phyloP scores from a whole-genome alignment of 2,113 vertebrate species.

The Rattus rattus region DNA sequence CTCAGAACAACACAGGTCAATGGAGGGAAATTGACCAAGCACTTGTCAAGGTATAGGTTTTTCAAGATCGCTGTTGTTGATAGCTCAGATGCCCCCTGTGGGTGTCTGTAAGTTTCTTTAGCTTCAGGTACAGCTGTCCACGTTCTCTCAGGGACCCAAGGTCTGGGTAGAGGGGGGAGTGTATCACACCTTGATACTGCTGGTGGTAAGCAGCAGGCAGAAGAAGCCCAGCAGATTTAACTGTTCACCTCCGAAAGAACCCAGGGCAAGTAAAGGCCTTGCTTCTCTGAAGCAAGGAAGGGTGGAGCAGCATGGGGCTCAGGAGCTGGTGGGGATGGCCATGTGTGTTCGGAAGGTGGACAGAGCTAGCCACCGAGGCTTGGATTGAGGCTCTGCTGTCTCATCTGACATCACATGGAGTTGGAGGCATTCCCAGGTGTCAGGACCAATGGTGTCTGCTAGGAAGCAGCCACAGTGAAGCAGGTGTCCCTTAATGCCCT shows the following conservation, averaged over 20 bases:
- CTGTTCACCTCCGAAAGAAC: background rate
- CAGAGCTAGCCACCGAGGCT: background rate
- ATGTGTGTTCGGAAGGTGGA: background rate
- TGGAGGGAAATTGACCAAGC: background rate
- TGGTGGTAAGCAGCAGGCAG: background rate
- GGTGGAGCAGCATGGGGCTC: background rate
- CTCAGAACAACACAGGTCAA: background rate
- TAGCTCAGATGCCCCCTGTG: background rate
- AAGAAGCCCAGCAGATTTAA: background rate
- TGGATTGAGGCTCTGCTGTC: background rate
- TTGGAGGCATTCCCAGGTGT: background rate
- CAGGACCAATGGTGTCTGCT: background rate
- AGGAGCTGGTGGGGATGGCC: background rate
- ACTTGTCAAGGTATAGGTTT: constrained; percentile 19
- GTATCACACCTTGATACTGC: background rate
- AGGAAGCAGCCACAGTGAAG: background rate
- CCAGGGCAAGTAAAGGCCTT: too few species aligned
- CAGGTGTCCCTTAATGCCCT: background rate
- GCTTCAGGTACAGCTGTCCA: background rate
- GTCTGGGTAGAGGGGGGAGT: background rate
- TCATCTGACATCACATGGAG: background rate
- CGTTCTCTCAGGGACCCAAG: background rate
- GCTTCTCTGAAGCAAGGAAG: background rate
- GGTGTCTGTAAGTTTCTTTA: background rate
- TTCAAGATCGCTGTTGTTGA: background rate